phyloP scores from a whole-genome alignment of 1,140 invertebrate species.

The Amphibalanus amphitrite region DNA sequence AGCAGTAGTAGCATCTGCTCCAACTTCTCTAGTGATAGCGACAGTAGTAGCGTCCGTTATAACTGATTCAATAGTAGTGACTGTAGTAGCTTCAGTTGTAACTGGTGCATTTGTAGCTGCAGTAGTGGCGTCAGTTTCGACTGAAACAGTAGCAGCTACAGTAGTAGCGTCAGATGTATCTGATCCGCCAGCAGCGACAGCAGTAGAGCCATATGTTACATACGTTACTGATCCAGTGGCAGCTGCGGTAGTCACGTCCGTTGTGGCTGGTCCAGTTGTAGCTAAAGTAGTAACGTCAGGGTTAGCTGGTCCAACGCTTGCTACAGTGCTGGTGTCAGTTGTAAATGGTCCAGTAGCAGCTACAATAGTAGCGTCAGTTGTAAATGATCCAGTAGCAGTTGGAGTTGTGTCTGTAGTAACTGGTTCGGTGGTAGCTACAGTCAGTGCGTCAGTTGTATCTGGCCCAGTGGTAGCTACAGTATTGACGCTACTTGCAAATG shows the following conservation, averaged over 20 bases:
- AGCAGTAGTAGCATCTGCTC: too few species aligned
- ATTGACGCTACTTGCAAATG: conserved; percentile 3
- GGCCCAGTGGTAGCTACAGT: background rate
- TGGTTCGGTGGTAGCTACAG: conserved; percentile 9
- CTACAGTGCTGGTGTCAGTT: background rate
- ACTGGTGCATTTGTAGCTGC: too few species aligned
- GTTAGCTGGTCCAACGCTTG: background rate
- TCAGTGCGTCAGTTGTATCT: background rate
- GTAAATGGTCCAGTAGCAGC: conserved; percentile 7
- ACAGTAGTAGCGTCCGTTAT: too few species aligned
- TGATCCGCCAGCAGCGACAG: too few species aligned
- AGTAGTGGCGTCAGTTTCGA: too few species aligned
- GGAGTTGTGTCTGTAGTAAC: conserved; percentile 1
- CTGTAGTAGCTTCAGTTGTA: too few species aligned
- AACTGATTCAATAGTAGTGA: too few species aligned
- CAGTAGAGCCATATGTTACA: too few species aligned
- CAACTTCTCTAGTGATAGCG: too few species aligned
- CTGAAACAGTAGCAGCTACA: too few species aligned
- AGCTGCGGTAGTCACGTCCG: too few species aligned
- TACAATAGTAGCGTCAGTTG: conserved; percentile 1
- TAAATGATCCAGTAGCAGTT: conserved; percentile 3
- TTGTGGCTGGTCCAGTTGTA: background rate
- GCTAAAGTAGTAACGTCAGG: background rate
- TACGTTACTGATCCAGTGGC: background rate
- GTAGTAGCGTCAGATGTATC: too few species aligned